A percentile compares a stretch with the other conserved stretches of the same genome.
These are phyloP conservation scores for Bufotes viridis DNA, from an alignment of 2,797 vertebrate genomes.

Conservation along the genomic window DNA sequence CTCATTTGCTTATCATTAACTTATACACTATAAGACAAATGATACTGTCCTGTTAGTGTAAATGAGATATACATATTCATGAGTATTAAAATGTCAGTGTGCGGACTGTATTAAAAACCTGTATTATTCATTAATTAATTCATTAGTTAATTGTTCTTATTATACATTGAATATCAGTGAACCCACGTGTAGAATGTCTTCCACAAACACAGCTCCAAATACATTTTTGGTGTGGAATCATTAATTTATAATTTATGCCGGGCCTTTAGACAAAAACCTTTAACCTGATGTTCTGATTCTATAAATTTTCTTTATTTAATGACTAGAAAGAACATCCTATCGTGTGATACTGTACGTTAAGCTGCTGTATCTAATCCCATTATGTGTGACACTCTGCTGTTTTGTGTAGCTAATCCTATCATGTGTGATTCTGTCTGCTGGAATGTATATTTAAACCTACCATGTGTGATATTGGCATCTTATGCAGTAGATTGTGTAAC, in stretches of 20 bases:
- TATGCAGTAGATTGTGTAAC: too few species aligned
- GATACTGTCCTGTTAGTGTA: conserved; percentile 12
- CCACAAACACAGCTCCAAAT: conserved; percentile 14
- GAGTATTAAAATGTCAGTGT: conserved; percentile 48
- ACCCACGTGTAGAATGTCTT: neutral
- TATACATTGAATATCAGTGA: conserved; percentile 20
- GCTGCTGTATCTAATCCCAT: too few species aligned
- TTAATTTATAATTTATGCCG: neutral
- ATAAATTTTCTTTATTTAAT: neutral
- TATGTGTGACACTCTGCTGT: too few species aligned
- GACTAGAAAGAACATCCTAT: neutral
- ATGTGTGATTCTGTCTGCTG: too few species aligned
- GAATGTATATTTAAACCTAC: too few species aligned
- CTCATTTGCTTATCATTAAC: conserved; percentile 48
- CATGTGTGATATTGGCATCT: too few species aligned
- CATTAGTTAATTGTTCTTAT: conserved; percentile 34
- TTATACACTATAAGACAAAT: conserved; percentile 33
- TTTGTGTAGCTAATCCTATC: too few species aligned
- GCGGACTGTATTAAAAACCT: conserved; percentile 14
- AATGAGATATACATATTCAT: conserved; percentile 55
- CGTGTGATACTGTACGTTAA: too few species aligned
- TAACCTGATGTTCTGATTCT: neutral
- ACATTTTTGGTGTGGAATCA: conserved; percentile 3
- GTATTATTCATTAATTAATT: conserved; percentile 32
- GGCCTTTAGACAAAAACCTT: neutral